phyloP scores from a whole-genome alignment of 1,140 invertebrate genomes.

The Drosophila pachea region DNA sequence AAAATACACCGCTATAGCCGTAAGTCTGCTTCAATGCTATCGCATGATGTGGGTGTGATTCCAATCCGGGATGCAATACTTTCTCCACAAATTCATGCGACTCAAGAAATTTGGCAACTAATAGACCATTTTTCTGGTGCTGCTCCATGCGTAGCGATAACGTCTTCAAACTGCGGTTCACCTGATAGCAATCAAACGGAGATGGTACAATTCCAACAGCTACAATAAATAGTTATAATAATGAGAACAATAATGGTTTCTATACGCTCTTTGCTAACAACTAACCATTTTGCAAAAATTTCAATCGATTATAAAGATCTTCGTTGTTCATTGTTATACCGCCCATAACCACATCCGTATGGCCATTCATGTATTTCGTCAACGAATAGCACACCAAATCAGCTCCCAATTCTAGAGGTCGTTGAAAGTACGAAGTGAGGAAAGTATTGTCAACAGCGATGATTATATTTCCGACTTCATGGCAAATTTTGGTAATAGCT shows the following conservation, averaged over 20 bases:
- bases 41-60: conserved; percentile 95
- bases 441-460: conserved; percentile 99
- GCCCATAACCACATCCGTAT: conserved; percentile 99
- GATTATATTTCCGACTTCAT: conserved; percentile 84
- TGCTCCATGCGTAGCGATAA: conserved; percentile 93
- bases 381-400: conserved; percentile 96
- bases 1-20: conserved; percentile 95
- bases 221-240: conserved; percentile 58
- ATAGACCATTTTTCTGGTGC: conserved; percentile 89
- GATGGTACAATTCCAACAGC: conserved; percentile 95
- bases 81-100: conserved; percentile 87
- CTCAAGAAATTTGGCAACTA: conserved; percentile 90
- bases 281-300: conserved; percentile 94
- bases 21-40: conserved; percentile 90
- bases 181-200: conserved; percentile 96
- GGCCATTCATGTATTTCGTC: conserved; percentile 99
- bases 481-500: conserved; percentile 84
- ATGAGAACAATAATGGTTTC: conserved; percentile 21
- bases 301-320: conserved; percentile 85
- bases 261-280: conserved; percentile 9
- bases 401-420: conserved; percentile 93
- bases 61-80: conserved; percentile 92
- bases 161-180: conserved; percentile 97
- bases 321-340: conserved; percentile 88
- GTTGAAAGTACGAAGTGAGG: conserved; percentile 96